Evolutionary conservation across 2,888 invertebrate species (phyloP).

Genomic region (Sphinx pinastri): DNA sequence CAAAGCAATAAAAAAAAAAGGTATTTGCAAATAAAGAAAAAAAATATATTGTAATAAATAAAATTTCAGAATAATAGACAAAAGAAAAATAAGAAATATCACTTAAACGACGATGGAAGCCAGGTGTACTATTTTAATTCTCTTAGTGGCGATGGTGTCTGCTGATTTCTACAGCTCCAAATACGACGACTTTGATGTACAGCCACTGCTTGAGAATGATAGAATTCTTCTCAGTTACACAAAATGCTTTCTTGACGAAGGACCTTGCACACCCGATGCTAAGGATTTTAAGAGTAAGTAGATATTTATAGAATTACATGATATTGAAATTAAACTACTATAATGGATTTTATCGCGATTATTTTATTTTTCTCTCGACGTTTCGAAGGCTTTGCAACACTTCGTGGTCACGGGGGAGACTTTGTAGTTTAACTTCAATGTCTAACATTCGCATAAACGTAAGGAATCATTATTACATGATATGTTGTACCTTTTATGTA

Average conservation of each 20-base stretch:
- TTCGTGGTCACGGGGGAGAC: too few relatives aligned
- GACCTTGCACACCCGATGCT: constrained; percentile 89
- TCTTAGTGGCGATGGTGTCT: constrained; percentile 42
- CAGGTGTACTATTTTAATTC: constrained; percentile 37
- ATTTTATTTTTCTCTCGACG: too few relatives aligned
- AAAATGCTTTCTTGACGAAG: constrained; percentile 87
- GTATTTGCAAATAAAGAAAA: too few relatives aligned
- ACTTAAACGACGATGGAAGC: constrained; percentile 38
- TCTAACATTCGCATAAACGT: too few relatives aligned
- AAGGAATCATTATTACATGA: too few relatives aligned
- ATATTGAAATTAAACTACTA: too few relatives aligned
- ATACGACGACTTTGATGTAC: constrained; percentile 89
- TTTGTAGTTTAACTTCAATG: too few relatives aligned
- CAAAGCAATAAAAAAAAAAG: background rate
- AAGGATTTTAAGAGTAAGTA: constrained; percentile 88
- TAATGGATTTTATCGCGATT: too few relatives aligned
- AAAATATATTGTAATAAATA: too few relatives aligned
- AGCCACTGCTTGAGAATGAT: constrained; percentile 87
- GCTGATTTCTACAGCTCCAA: constrained; percentile 85
- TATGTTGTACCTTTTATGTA: too few relatives aligned
- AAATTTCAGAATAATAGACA: too few relatives aligned
- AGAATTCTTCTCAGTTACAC: constrained; percentile 87
- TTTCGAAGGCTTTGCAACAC: too few relatives aligned
- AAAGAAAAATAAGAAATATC: background rate
- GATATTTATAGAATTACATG: background rate